Percentiles rank a stretch among this genome's conserved stretches.
Evolutionary conservation across 2,113 vertebrate genomes (phyloP).

Genomic region (Gallinago paraguaiae): DNA sequence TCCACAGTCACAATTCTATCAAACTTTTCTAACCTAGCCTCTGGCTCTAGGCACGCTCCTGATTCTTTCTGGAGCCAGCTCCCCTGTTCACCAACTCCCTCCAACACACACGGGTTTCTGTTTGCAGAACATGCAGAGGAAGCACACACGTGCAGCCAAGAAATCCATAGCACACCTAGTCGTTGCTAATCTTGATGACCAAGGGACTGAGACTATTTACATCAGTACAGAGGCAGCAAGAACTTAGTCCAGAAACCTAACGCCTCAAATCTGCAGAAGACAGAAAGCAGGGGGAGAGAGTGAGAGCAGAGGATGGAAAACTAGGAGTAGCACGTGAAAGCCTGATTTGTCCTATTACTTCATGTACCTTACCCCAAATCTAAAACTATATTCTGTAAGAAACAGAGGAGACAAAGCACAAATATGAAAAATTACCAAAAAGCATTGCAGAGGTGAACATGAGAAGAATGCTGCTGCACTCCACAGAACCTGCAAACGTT

Average conservation of each 20-base stretch:
- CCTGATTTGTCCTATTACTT: neutral
- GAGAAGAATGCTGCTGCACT: neutral
- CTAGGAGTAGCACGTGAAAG: neutral
- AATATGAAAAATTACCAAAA: neutral
- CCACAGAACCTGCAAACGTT: neutral
- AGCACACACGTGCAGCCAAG: neutral
- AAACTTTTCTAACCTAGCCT: neutral
- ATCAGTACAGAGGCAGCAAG: neutral
- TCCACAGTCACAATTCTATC: neutral
- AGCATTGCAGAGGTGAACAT: neutral
- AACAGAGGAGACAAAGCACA: neutral
- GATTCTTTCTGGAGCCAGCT: neutral
- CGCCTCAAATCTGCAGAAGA: neutral
- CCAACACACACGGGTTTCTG: neutral
- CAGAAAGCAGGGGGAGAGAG: neutral
- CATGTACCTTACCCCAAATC: neutral
- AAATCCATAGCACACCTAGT: neutral
- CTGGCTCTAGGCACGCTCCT: neutral
- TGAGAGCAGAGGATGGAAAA: neutral
- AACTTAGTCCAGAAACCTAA: neutral
- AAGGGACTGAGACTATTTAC: neutral
- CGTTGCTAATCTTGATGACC: neutral
- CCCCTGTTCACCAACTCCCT: neutral
- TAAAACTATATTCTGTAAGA: neutral
- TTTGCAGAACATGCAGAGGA: neutral